Evolutionary conservation across 2,113 vertebrate genomes (phyloP), one percentile per base, ranked within the genome.

Genomic region (Thoracochromis brauschi): DNA sequence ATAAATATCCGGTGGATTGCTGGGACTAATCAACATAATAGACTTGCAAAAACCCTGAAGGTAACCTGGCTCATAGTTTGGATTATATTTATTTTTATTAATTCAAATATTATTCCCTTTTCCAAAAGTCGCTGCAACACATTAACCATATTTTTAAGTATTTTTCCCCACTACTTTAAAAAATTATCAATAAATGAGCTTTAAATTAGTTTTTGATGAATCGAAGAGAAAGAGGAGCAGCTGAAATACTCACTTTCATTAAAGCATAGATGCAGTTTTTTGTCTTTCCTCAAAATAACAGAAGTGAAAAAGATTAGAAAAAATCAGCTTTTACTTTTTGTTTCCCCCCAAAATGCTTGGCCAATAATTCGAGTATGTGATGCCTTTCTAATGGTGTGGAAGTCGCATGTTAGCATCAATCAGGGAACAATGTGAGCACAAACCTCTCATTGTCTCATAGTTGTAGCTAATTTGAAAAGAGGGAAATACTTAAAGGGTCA

Each of bases 401-500:
- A 45, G 21, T 26, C 1, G 13, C 21, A 0, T 14, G 3, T 42
- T 73, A 71, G 65, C 38, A 9, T 71, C 38, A 9, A 24, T 71
- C 65, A 42, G 65, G 8, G 65, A 71, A 9, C 65, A 42, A 9
- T 42, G 10, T 38, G 14, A 57, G 40, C 38, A 71, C 12, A 16
- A 24, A 71, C 51, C 38, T 42, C 45, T 53, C 4, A 51, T 26
- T 38, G 12, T 13, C 3, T 1, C 63, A 1, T 54, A 55, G 16
- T 78, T 11, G 33, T 8, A 33, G 33, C 54, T 21, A 40, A 21
- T 63, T 57, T 13, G 31, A 49, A 45, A 40, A 33, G 26, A 53
- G 6, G 9, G 26, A 45, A 68, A 9, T 29, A 38, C 80, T 21
- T 83, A 81, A 87, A 57, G 29, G 38, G 54, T 45, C 82, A 47